A percentile compares a stretch with the other conserved stretches of the same genome.
phyloP scores from a whole-genome alignment of 2,888 invertebrate genomes.

The Acrocyrtus sp. region DNA sequence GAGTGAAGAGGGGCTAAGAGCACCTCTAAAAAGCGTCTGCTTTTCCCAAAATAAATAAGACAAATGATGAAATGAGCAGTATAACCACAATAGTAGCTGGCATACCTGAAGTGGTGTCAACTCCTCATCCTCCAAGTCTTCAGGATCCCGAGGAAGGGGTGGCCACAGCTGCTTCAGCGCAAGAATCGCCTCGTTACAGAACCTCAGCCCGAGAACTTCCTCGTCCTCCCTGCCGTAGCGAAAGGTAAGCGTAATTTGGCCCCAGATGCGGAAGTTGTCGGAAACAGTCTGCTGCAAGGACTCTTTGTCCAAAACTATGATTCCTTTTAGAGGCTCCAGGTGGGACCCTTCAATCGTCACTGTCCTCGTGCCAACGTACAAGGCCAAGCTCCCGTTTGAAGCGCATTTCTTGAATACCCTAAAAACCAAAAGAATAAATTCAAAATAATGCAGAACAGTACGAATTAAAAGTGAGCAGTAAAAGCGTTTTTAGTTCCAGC shows the following conservation, averaged over 20 bases:
- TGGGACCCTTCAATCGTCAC: slow-evolving; percentile 78
- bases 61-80: too few species aligned
- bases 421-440: too few species aligned
- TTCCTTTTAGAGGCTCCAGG: slow-evolving; percentile 87
- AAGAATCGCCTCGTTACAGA: slow-evolving; percentile 97
- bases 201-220: slow-evolving; percentile 97
- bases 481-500: too few species aligned
- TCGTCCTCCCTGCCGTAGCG: slow-evolving; percentile 97
- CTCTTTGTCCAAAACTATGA: slow-evolving; percentile 91
- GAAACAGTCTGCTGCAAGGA: slow-evolving; percentile 70
- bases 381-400: slow-evolving; percentile 83
- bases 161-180: slow-evolving; percentile 90
- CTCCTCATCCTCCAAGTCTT: slow-evolving; percentile 69
- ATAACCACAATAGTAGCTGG: too few species aligned
- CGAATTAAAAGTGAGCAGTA: too few species aligned
- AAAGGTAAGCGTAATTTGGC: slow-evolving; percentile 81
- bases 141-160: slow-evolving; percentile 67
- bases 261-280: slow-evolving; percentile 61
- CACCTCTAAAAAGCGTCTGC: too few species aligned
- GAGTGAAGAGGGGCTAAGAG: too few species aligned
- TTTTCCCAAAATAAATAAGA: too few species aligned
- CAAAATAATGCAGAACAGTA: too few species aligned
- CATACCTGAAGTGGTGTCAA: slow-evolving; percentile 81
- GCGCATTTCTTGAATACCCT: slow-evolving; percentile 90
- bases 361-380: slow-evolving; percentile 85